These are phyloP conservation scores for Chalcis sispes DNA, from an alignment of 2,888 invertebrate species.

Conservation along the genomic window DNA sequence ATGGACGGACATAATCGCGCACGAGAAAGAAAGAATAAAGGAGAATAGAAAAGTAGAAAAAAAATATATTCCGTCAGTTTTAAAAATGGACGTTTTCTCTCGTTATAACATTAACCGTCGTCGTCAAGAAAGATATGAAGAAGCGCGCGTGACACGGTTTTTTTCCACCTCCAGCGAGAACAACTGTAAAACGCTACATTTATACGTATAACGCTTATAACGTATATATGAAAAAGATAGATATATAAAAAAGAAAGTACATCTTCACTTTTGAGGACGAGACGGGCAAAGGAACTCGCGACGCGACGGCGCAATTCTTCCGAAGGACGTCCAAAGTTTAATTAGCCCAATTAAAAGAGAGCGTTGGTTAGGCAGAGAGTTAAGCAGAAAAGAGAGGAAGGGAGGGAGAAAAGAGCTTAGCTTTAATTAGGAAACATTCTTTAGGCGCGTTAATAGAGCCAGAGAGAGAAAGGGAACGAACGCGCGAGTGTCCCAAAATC, in stretches of 20 bases:
- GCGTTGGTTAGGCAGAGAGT: slow-evolving; percentile 20
- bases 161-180: not conserved
- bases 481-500: too few species aligned
- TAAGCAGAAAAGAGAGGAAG: too few species aligned
- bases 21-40: not conserved
- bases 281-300: too few species aligned
- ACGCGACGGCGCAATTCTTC: slow-evolving; percentile 23
- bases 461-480: too few species aligned
- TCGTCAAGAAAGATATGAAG: not conserved
- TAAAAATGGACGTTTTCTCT: slow-evolving; percentile 4
- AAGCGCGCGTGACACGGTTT: slow-evolving; percentile 21
- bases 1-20: not conserved
- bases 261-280: not conserved
- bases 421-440: slow-evolving; percentile 57
- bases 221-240: slow-evolving; percentile 3
- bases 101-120: too few species aligned
- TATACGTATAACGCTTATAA: too few species aligned
- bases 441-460: slow-evolving; percentile 36
- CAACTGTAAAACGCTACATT: not conserved
- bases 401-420: not conserved
- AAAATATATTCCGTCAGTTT: too few species aligned
- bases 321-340: slow-evolving; percentile 55
- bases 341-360: slow-evolving; percentile 58
- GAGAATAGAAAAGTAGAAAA: too few species aligned
- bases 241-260: too few species aligned